These are phyloP conservation scores for Emydura subglobosa DNA, from an alignment of 2,113 vertebrate species.

Conservation along the genomic window DNA sequence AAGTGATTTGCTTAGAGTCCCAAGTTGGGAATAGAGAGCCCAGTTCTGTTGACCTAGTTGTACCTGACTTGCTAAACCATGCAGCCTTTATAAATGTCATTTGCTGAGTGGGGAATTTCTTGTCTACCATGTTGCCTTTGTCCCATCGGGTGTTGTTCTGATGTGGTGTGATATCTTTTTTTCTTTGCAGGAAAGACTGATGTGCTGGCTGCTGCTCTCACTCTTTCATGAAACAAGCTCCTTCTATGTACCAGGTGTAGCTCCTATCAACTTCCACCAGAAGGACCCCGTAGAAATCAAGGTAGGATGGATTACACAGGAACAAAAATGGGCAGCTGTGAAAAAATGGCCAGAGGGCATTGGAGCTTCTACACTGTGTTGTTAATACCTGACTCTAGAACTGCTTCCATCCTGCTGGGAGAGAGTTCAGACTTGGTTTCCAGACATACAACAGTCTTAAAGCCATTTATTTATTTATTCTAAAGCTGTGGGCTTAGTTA, in stretches of 20 bases:
- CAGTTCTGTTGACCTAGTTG: not conserved
- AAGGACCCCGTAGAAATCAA: slow-evolving; percentile 93
- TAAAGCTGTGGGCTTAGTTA: slow-evolving; percentile 45
- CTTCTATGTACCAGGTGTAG: slow-evolving; percentile 96
- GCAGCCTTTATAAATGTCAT: fast-evolving
- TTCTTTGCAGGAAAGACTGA: slow-evolving; percentile 81
- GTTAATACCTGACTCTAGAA: fast-evolving
- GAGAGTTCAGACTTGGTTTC: not conserved
- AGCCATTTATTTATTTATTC: slow-evolving; percentile 44
- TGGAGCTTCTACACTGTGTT: fast-evolving
- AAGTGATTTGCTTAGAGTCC: not conserved
- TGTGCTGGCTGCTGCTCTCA: slow-evolving; percentile 78
- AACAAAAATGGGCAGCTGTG: not conserved
- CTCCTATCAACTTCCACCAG: slow-evolving; percentile 92
- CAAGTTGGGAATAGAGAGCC: not conserved
- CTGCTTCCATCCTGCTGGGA: not conserved
- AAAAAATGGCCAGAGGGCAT: not conserved
- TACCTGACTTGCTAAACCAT: fast-evolving
- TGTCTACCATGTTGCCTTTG: not conserved
- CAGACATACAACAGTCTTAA: slow-evolving; percentile 4
- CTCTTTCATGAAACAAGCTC: slow-evolving; percentile 70
- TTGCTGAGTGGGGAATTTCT: fast-evolving
- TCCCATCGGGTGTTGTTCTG: not conserved
- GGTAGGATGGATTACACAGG: slow-evolving; percentile 75
- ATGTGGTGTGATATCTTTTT: not conserved